Evolutionary conservation across 2,888 invertebrate genomes (phyloP), one percentile per base, ranked within the genome.

Genomic region (Rhingia campestris): DNA sequence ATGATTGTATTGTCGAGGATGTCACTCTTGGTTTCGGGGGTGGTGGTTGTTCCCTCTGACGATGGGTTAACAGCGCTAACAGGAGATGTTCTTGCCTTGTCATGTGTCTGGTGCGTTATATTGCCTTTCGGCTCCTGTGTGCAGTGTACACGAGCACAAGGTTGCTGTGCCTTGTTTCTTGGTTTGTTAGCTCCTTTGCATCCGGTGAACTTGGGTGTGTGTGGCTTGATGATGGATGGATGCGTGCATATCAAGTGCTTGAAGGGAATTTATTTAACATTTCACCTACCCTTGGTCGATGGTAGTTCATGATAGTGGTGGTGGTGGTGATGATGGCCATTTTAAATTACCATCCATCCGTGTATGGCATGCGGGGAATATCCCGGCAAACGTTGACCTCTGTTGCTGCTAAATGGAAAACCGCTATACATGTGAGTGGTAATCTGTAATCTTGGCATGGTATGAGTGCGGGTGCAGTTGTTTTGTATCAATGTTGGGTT

Each of bases 21-120:
- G 64, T 70, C 76, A 76, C 76, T 77, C 66, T 45, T 58, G 43
- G 63, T 63, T 70, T 49, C 1, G 10, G 56, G 54, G 32, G 22
- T 10, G 14, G 49, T 5, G n/a, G 7, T 3, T 33, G 56, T 45
- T 33, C 30, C 30, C 12, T 14, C 35, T 6, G 14, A 14, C 9
- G 58, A 47, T 41, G 47, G 45, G 58, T 63, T 59, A 56, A 64
- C 54, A 56, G 82, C 58, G 82, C 79, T 69, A 82, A 82, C 82
- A 82, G 73, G 79, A 63, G 82, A 74, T 82, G 73, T 82, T 74
- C 69, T 82, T 82, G 79, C 69, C 79, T 74, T 82, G 82, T 82
- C 82, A 79, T 69, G 54, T 73, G 81, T 77, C 69, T 70, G 63
- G 53, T 66, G 81, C 66, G 56, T 72, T 81, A 56, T 58, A 67